phyloP scores from a whole-genome alignment of 2,113 vertebrate genomes.

The Erythrocercus mccallii region DNA sequence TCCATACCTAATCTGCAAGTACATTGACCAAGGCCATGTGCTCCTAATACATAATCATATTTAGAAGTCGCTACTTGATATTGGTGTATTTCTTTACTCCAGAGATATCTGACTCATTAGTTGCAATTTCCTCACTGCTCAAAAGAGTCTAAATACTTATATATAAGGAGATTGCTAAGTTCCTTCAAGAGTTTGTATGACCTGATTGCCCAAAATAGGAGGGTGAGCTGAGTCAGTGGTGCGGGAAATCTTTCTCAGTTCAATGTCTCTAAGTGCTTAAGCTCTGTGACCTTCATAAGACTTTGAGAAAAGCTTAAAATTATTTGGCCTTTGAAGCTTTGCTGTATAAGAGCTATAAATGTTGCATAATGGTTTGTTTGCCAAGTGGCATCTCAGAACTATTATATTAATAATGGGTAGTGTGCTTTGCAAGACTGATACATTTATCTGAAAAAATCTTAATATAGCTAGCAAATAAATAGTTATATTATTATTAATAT shows the following conservation, averaged over 20 bases:
- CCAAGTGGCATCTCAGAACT: neutral
- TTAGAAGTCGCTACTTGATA: neutral
- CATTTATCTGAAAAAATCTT: neutral
- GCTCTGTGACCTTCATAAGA: neutral
- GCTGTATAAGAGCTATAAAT: neutral
- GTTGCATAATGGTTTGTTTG: neutral
- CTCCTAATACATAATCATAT: neutral
- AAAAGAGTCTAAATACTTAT: neutral
- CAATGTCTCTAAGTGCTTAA: neutral
- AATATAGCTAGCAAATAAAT: neutral
- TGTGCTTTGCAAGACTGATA: neutral
- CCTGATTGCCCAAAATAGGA: neutral
- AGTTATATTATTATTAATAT: neutral
- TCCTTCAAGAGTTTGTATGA: neutral
- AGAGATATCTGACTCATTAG: neutral
- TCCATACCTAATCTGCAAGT: neutral
- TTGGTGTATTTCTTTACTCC: neutral
- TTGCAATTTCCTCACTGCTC: neutral
- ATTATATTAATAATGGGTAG: neutral
- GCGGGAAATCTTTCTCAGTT: neutral
- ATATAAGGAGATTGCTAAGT: constrained; percentile 11
- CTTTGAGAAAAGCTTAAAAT: neutral
- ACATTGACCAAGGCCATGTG: neutral
- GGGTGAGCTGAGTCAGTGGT: neutral
- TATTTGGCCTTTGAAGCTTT: neutral